These are phyloP conservation scores for Lithobates pipiens DNA, from an alignment of 2,797 vertebrate genomes.

Conservation along the genomic window DNA sequence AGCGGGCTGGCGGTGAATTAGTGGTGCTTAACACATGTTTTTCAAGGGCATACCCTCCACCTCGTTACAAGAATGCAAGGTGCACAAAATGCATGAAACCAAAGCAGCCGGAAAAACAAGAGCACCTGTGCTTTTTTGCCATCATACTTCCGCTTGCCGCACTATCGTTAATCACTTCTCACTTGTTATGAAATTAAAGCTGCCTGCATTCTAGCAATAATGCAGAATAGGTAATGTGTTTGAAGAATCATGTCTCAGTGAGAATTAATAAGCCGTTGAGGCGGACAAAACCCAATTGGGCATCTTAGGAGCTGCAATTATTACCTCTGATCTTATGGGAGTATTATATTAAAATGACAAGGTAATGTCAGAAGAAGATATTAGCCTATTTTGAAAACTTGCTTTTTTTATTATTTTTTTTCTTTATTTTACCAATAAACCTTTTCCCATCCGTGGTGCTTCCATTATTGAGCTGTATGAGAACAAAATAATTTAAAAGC, in stretches of 20 bases:
- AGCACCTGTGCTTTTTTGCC: neutral
- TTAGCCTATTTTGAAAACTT: neutral
- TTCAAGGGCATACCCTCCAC: constrained; percentile 54
- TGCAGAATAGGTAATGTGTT: neutral
- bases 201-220: neutral
- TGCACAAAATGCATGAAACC: constrained; percentile 16
- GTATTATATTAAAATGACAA: neutral
- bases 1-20: constrained; percentile 42
- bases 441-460: no score
- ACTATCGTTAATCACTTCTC: neutral
- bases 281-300: neutral
- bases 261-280: constrained; percentile 2
- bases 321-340: neutral
- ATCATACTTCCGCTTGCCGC: neutral
- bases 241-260: neutral
- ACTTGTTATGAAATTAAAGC: neutral
- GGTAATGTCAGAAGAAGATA: neutral
- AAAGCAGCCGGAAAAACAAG: neutral
- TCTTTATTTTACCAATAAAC: no score
- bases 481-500: no score
- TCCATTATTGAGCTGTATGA: no score
- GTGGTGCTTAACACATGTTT: constrained; percentile 58
- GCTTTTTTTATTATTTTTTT: no score
- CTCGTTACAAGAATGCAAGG: constrained; percentile 19
- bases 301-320: neutral